Evolutionary conservation across 2,888 invertebrate species (phyloP), one percentile per base, ranked within the genome.

Genomic region (Ptychoptera contaminata): DNA sequence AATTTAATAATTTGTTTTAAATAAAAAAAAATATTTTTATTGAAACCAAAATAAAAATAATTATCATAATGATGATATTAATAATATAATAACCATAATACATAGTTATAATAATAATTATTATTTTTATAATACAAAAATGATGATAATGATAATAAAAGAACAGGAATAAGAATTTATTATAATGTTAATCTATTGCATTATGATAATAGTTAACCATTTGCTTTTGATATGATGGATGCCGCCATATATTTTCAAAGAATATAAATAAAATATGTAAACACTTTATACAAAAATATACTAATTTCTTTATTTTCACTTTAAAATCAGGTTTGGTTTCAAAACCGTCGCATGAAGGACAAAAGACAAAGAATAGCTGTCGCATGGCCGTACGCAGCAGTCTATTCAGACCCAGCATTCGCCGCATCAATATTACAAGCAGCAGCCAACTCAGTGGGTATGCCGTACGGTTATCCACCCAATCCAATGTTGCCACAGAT

Each of bases 331-430:
- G 90, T 92, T 15, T 97, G 97, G 97, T 98, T 98, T 63, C 65
- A 65, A 52, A 65, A 65, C 42, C 60, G 65, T 2, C 63, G 65
- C 51, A 65, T 65, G 65, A 65, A 97, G 61, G 96, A 97, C 69
- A 97, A 98, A 58, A 76, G 97, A 0, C 96, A 97, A 60, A 73
- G 92, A 12, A 82, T 93, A 63, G 88, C 93, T 1, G 79, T 94
- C 53, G 83, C 88, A 0, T 96, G 96, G 94, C 94, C 94, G 0
- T 91, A 92, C 65, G 83, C 87, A 0, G 86, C 90, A 0, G 90
- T 94, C 46, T 92, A 92, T 67, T 82, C 88, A 29, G 94, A 96
- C 57, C 93, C 94, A 0, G 82, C 90, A 0, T 79, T 96, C 55
- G 92, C 93, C 6, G 93, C 93, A 2, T 84, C 92, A 32, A 75